Evolutionary conservation across 2,797 vertebrate species (phyloP).

Genomic region (Takifugu rubripes): DNA sequence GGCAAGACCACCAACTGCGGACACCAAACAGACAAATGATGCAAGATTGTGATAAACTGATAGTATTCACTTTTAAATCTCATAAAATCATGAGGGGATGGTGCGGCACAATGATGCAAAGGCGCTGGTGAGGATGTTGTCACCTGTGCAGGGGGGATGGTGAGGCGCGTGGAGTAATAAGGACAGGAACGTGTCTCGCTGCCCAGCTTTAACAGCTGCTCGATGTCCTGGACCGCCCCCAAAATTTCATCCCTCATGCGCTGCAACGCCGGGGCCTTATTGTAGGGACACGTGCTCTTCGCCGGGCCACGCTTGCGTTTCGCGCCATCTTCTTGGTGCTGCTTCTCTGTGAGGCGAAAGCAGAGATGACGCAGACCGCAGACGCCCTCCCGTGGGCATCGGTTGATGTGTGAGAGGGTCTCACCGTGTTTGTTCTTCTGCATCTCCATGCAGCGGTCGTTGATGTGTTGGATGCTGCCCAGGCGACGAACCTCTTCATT

Average conservation of each 20-base stretch:
- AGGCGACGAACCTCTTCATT: conserved; percentile 86
- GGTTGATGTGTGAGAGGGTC: conserved; percentile 6
- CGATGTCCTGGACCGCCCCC: conserved; percentile 87
- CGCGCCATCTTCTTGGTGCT: conserved; percentile 46
- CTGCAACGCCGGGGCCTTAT: conserved; percentile 81
- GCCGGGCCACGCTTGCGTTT: conserved; percentile 74
- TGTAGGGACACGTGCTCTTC: conserved; percentile 77
- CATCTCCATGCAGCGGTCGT: conserved; percentile 94
- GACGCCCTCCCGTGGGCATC: neutral
- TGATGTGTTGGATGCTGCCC: conserved; percentile 86
- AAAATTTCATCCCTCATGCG: conserved; percentile 84
- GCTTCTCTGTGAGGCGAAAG: conserved; percentile 55
- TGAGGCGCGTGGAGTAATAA: conserved; percentile 86
- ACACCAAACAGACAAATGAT: conserved; percentile 8
- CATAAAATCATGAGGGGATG: neutral
- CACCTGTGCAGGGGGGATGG: conserved; percentile 91
- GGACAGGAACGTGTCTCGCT: conserved; percentile 83
- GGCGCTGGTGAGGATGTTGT: neutral
- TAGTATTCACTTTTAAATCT: neutral
- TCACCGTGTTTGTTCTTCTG: conserved; percentile 89
- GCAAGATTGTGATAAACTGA: neutral
- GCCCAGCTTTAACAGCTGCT: conserved; percentile 86
- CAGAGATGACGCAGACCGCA: neutral
- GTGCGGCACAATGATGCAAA: neutral
- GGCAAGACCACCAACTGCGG: conserved; percentile 92